These are phyloP conservation scores for Belonocnema kinseyi DNA, from an alignment of 1,140 invertebrate genomes.

Conservation along the genomic window DNA sequence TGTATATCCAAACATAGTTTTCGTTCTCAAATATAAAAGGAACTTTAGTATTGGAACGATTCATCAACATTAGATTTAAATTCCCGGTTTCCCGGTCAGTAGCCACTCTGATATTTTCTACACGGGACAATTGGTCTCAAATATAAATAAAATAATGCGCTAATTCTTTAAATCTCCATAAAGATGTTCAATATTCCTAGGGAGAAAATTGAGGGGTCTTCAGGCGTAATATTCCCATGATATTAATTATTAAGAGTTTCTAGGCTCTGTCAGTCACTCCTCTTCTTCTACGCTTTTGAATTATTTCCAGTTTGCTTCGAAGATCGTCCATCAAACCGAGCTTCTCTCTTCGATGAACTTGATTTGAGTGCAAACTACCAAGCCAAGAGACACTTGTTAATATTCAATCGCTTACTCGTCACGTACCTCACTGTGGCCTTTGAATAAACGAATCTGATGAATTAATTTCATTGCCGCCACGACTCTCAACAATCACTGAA, in stretches of 20 bases:
- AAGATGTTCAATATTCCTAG: background rate
- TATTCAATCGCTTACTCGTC: conserved; percentile 27
- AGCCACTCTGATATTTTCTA: no score
- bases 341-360: conserved; percentile 5
- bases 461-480: conserved; percentile 15
- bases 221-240: conserved; percentile 15
- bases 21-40: no score
- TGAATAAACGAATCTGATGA: conserved; percentile 26
- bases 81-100: no score
- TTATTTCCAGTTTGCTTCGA: background rate
- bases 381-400: conserved; percentile 25
- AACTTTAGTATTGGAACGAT: no score
- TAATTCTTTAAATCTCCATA: no score
- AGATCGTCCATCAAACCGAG: conserved; percentile 5
- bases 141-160: no score
- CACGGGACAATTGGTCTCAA: no score
- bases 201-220: conserved; percentile 15
- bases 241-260: conserved; percentile 22
- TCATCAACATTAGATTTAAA: no score
- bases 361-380: conserved; percentile 16
- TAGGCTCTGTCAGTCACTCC: background rate
- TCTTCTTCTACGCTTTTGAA: conserved; percentile 3
- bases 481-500: background rate
- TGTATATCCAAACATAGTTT: no score
- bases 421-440: conserved; percentile 17